A percentile compares a stretch with the other conserved stretches of the same genome.
Conservation (phyloP, 2,113 vertebrate species). For the Ascaphus truei region DNA sequence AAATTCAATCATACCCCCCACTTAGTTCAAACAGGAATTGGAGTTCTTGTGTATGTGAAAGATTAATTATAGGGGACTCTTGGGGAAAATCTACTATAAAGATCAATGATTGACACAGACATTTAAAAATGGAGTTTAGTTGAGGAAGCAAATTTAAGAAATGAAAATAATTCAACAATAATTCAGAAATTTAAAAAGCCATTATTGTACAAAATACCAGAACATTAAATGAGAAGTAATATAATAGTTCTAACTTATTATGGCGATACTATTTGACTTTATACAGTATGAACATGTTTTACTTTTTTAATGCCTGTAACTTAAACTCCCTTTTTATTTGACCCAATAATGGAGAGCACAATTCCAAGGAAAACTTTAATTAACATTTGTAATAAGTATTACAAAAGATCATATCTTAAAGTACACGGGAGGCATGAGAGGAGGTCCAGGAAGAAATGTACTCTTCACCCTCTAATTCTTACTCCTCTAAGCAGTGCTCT, state of each 20-base stretch:
- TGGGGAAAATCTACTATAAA: constrained; percentile 11
- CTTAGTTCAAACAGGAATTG: not conserved
- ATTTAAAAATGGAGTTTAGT: not conserved
- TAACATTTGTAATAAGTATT: constrained; percentile 63
- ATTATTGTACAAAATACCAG: not conserved
- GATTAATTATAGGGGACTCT: not conserved
- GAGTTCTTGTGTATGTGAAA: not conserved
- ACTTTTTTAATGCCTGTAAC: not conserved
- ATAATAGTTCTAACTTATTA: not conserved
- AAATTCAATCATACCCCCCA: constrained; percentile 24
- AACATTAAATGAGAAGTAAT: not conserved
- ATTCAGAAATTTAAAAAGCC: not conserved
- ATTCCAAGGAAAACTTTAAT: constrained; percentile 68
- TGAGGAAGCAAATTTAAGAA: not conserved
- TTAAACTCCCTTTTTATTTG: constrained; percentile 56
- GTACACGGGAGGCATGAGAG: constrained; percentile 47
- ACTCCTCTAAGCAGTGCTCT: constrained; percentile 48
- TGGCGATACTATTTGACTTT: not conserved
- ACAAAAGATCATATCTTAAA: constrained; percentile 56
- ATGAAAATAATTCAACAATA: not conserved
- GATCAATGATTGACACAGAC: constrained; percentile 1
- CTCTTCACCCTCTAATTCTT: constrained; percentile 62
- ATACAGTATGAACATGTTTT: not conserved
- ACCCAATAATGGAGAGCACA: constrained; percentile 59
- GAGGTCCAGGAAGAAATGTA: constrained; percentile 56